These are phyloP conservation scores for Actenoides lindsayi DNA, from an alignment of 2,113 vertebrate species.

Conservation along the genomic window DNA sequence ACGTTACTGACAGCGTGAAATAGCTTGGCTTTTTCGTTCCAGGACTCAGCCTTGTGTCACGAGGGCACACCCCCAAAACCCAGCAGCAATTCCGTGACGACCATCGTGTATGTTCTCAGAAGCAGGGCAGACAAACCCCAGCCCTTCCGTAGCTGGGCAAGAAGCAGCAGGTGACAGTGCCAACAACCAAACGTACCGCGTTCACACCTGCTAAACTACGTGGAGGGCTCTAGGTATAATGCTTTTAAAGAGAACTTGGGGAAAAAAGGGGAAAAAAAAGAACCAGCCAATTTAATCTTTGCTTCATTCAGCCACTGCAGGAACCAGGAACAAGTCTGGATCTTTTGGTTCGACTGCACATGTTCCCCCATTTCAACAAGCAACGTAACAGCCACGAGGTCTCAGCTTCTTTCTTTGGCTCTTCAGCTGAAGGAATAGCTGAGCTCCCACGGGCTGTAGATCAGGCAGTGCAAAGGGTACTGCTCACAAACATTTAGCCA, in stretches of 20 bases:
- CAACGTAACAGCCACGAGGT: not conserved
- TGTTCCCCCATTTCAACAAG: not conserved
- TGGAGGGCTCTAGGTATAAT: not conserved
- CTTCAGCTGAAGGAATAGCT: not conserved
- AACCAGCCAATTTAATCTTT: not conserved
- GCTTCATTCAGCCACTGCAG: not conserved
- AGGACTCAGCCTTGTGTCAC: not conserved
- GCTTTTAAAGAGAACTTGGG: not conserved
- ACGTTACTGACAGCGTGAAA: accelerated
- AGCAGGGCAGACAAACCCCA: not conserved
- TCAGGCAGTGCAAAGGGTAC: not conserved
- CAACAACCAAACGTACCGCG: not conserved
- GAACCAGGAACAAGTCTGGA: not conserved
- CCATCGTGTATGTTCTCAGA: not conserved
- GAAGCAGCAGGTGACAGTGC: not conserved
- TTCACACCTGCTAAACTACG: not conserved
- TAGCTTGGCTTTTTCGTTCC: not conserved
- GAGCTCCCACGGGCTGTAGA: not conserved
- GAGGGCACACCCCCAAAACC: not conserved
- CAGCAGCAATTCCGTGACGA: not conserved
- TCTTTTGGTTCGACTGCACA: not conserved
- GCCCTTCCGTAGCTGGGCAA: not conserved
- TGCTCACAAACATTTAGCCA: not conserved
- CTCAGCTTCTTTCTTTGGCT: not conserved
- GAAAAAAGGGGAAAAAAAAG: too few species aligned